Evolutionary conservation across 2,888 invertebrate species (phyloP).

Genomic region (Agrochola macilenta): DNA sequence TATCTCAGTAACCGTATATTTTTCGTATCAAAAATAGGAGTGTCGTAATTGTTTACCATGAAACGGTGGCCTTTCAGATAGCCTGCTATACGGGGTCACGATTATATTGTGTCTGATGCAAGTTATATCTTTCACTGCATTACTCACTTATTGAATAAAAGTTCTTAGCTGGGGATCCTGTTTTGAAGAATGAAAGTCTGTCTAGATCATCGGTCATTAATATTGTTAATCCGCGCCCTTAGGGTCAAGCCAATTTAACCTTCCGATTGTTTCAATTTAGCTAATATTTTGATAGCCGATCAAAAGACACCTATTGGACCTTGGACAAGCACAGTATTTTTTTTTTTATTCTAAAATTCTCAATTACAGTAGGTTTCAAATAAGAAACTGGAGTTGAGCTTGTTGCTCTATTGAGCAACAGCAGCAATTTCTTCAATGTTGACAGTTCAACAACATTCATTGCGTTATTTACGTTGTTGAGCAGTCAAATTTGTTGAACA

Average conservation of each 20-base stretch:
- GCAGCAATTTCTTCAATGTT: too few species aligned
- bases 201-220: not conserved
- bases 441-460: too few species aligned
- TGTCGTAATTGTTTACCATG: slow-evolving; percentile 48
- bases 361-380: not conserved
- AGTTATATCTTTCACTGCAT: slow-evolving; percentile 33
- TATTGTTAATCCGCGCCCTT: not conserved
- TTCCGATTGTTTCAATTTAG: not conserved
- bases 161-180: slow-evolving; percentile 2
- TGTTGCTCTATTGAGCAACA: too few species aligned
- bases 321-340: not conserved
- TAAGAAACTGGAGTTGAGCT: not conserved
- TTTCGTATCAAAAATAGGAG: slow-evolving; percentile 7
- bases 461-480: too few species aligned
- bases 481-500: too few species aligned
- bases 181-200: not conserved
- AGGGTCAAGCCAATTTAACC: not conserved
- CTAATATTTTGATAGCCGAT: not conserved
- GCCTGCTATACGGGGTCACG: slow-evolving; percentile 38
- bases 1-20: not conserved
- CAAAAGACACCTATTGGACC: not conserved
- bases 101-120: slow-evolving; percentile 42
- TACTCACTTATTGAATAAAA: slow-evolving; percentile 9
- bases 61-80: slow-evolving; percentile 50
- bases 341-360: not conserved